Evolutionary conservation across 2,888 invertebrate genomes (phyloP).

Genomic region (Thereva unica): DNA sequence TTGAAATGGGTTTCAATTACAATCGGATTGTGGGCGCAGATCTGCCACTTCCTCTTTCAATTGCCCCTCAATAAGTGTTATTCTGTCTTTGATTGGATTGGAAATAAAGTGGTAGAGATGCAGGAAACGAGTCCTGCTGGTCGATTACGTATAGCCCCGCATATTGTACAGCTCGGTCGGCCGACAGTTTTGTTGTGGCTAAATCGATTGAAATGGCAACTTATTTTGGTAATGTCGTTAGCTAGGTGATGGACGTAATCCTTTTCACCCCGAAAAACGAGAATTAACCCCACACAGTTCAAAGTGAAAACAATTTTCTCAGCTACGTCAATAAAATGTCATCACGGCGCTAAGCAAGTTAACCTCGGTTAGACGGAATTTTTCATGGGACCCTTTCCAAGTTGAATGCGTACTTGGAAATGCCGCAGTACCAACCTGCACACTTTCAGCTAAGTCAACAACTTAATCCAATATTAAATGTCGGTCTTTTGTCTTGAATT

Average conservation of each 20-base stretch:
- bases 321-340: no score
- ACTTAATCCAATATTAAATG: no score
- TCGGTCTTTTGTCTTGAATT: no score
- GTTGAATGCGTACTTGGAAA: no score
- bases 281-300: no score
- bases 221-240: constrained; percentile 8
- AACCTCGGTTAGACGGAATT: no score
- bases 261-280: no score
- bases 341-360: no score
- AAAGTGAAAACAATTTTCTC: no score
- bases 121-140: constrained; percentile 19
- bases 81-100: constrained; percentile 36
- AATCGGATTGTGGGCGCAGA: constrained; percentile 41
- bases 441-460: no score
- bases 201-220: constrained; percentile 6
- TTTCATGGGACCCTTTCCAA: no score
- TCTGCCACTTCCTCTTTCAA: constrained; percentile 41
- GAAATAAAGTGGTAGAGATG: constrained; percentile 14
- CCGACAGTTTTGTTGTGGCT: not conserved
- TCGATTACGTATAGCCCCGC: constrained; percentile 21
- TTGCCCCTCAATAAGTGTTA: constrained; percentile 41
- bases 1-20: constrained; percentile 44
- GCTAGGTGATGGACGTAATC: constrained; percentile 1
- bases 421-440: no score
- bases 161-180: constrained; percentile 4